These are phyloP conservation scores for Synanthedon tipuliformis DNA, from an alignment of 2,888 invertebrate genomes.

Conservation along the genomic window DNA sequence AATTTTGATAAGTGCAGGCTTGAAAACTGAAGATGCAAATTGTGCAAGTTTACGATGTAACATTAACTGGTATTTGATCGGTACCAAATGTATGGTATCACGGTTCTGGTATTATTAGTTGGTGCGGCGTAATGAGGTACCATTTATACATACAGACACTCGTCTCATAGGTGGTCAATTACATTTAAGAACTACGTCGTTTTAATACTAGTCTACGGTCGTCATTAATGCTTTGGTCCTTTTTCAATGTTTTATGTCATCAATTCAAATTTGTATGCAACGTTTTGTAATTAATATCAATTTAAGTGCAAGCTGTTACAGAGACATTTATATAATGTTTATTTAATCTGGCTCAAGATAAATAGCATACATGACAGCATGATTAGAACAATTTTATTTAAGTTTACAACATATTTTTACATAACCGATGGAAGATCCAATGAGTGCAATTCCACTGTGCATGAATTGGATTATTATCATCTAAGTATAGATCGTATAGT, in stretches of 20 bases:
- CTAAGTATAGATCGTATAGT: too few species aligned
- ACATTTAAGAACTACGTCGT: background rate
- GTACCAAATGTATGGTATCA: constrained; percentile 22
- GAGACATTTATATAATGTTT: background rate
- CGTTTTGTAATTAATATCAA: background rate
- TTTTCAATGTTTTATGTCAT: background rate
- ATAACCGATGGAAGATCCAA: too few species aligned
- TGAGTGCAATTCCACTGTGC: too few species aligned
- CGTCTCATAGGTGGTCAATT: background rate
- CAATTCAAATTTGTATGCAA: constrained; percentile 4
- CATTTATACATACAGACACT: constrained; percentile 22
- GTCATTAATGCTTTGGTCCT: background rate
- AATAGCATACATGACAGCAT: too few species aligned
- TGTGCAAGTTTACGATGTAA: constrained; percentile 34
- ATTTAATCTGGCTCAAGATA: too few species aligned
- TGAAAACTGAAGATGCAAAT: constrained; percentile 27
- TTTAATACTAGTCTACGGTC: background rate
- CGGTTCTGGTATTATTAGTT: constrained; percentile 6
- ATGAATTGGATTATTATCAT: too few species aligned
- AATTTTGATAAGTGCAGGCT: constrained; percentile 47
- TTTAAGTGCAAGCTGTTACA: background rate
- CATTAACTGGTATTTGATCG: constrained; percentile 45
- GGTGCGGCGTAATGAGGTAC: constrained; percentile 2
- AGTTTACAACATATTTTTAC: too few species aligned
- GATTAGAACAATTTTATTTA: too few species aligned